Percentiles rank a stretch among this genome's conserved stretches.
Conservation (phyloP, 1,140 invertebrate genomes). For the Anthonomus grandis region DNA sequence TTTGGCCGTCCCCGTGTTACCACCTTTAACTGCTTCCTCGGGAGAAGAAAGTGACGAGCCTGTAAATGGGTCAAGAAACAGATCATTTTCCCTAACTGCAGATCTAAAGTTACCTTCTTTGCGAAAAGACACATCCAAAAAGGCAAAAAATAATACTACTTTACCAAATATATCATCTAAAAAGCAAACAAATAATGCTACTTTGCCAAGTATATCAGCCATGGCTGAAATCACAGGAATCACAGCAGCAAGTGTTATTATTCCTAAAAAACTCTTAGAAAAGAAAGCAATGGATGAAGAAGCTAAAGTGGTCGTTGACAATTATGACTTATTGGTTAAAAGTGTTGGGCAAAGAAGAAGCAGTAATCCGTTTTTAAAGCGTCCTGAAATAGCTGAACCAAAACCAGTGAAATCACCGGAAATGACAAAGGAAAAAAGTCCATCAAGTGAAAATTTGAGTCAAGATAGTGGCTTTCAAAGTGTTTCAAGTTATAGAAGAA, state of each 20-base stretch:
- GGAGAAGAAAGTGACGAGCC: conserved; percentile 16
- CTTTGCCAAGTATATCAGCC: conserved; percentile 30
- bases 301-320: conserved; percentile 67
- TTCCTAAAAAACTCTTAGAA: conserved; percentile 35
- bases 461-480: conserved; percentile 54
- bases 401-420: no score
- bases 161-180: conserved; percentile 30
- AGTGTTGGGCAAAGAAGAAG: conserved; percentile 58
- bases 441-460: conserved; percentile 55
- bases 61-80: conserved; percentile 9
- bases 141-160: conserved; percentile 5
- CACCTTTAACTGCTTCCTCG: conserved; percentile 16
- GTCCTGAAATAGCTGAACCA: no score
- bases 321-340: conserved; percentile 76
- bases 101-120: background rate
- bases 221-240: conserved; percentile 39
- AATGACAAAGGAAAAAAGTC: conserved; percentile 33
- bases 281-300: conserved; percentile 54
- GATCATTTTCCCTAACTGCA: conserved; percentile 32
- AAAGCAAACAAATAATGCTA: conserved; percentile 8
- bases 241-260: conserved; percentile 43
- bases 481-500: conserved; percentile 22
- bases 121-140: conserved; percentile 5
- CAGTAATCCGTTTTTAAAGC: conserved; percentile 24
- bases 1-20: conserved; percentile 40